These are phyloP conservation scores for Nebria ingens DNA, from an alignment of 1,140 invertebrate species.

Conservation along the genomic window DNA sequence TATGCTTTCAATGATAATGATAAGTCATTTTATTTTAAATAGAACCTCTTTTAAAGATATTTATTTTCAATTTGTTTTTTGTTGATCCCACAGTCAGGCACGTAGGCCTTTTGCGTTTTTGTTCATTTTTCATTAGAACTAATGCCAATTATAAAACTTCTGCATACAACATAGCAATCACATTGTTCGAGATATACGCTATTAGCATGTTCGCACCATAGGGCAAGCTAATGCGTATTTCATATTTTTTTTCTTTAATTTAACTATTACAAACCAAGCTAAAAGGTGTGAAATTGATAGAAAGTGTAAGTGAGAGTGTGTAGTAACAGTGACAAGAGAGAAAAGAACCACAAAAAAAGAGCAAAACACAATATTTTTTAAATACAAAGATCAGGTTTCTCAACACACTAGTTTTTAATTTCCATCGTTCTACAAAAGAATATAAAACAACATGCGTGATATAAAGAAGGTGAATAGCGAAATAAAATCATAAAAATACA, in stretches of 20 bases:
- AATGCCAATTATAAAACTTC: constrained; percentile 30
- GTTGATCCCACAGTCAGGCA: constrained; percentile 37
- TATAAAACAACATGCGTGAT: constrained; percentile 10
- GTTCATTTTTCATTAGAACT: constrained; percentile 23
- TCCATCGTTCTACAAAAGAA: too few species aligned
- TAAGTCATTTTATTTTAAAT: constrained; percentile 20
- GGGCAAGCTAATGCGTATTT: too few species aligned
- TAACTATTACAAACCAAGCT: too few species aligned
- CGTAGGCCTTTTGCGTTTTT: constrained; percentile 23
- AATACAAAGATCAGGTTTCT: too few species aligned
- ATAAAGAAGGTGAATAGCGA: constrained; percentile 10
- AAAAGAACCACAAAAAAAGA: too few species aligned
- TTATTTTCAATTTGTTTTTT: constrained; percentile 19
- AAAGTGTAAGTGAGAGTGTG: too few species aligned
- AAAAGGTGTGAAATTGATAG: too few species aligned
- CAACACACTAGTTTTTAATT: too few species aligned
- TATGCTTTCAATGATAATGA: constrained; percentile 17
- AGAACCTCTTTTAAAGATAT: constrained; percentile 30
- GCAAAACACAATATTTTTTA: too few species aligned
- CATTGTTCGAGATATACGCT: constrained; percentile 20
- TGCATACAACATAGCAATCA: constrained; percentile 25
- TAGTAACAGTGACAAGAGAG: too few species aligned
- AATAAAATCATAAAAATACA: constrained; percentile 15
- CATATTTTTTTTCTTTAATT: too few species aligned
- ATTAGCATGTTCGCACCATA: constrained; percentile 16